Evolutionary conservation across 2,113 vertebrate species (phyloP), one percentile per base, ranked within the genome.

Genomic region (Aramus guarauna): DNA sequence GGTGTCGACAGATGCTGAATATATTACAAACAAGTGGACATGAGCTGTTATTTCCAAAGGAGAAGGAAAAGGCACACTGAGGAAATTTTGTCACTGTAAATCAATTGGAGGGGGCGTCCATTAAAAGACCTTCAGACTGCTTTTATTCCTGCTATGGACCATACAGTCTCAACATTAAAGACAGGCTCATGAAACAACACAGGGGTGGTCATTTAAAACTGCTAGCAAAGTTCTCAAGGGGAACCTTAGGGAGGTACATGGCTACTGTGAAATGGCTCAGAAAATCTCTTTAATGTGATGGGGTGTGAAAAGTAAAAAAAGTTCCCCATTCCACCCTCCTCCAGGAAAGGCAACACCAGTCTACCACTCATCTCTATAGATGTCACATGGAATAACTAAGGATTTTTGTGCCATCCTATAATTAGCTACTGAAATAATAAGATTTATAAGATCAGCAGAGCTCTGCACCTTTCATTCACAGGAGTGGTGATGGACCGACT

Each of bases 1-100:
- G 34, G 80, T 89, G 88, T 78, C 7, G 47, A 95, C 97, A 97
- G 94, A 95, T 75, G 86, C 83, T 74, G 94, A 97, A 97, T 89
- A 94, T 94, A 97, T 88, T 95, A 96, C 50, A 0, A 81, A 77
- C 93, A 96, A 93, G 80, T 93, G 94, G 94, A 92, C 81, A 23
- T 67, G 85, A 94, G 55, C 53, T 76, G 62, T 79, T 75, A 45
- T 32, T 94, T 68, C 58, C 47, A 47, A 53, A 90, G 45, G 36
- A 47, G 68, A 77, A 69, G 59, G 34, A 82, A 77, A 93, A 92
- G 56, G 48, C 73, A 88, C 30, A 71, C 67, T 41, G 59, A 68
- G 58, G 32, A 92, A 94, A 82, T n/a, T 39, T 72, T 78, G 64
- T 63, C n/a, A 62, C 45, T 69, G 41, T 30, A 88, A 82, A 83